Base-by-base conservation (phyloP, 2,888 invertebrate species). In the Cerastoderma edule region DNA sequence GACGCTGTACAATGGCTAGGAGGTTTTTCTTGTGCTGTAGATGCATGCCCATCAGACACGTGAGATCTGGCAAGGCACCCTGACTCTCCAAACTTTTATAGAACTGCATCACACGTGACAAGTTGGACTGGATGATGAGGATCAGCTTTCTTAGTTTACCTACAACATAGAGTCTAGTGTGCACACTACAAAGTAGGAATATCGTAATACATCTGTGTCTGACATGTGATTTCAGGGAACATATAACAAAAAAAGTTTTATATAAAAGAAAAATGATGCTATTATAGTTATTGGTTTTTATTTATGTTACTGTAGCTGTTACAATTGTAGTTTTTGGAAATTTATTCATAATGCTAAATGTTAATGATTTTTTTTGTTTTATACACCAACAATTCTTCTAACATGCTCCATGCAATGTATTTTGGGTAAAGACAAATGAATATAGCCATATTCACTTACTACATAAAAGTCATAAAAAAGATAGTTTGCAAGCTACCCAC, bases 121-220 rank as follows among this genome's bases (percentile, higher is more conserved):
- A 46, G 60, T 74, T 74, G 46, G 74, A 69, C 71, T 77, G 76
- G 10, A 64, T 68, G 13, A 69, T 71, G 19, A 60, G 50, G 35
- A 80, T 28, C 24, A 80, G 67, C 24, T 68, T 77, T 57, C 48
- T 74, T 33, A 77, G 24, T 24, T 32, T 22, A 60, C 35, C 60
- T 60, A 39, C 22, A 24, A 22, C 35, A 6, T 6, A 22, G 27
- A 53, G 28, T 19, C 48, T 6, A 19, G 39, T 8, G 10, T 10
- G 39, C 8, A 39, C 4, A 65, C 46, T 22, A 27, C 78, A 74
- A 53, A 24, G 19, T 24, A 8, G 44, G n/a, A 30, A 16, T 30
- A 44, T 24, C 22, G 27, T 10, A 39, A 39, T 10, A 39, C 39
- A n/a, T n/a, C n/a, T n/a, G n/a, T 39, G 39, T 39, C 39, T 8